These are phyloP conservation scores for Alosa sapidissima DNA, from an alignment of 2,797 vertebrate genomes.

Conservation along the genomic window DNA sequence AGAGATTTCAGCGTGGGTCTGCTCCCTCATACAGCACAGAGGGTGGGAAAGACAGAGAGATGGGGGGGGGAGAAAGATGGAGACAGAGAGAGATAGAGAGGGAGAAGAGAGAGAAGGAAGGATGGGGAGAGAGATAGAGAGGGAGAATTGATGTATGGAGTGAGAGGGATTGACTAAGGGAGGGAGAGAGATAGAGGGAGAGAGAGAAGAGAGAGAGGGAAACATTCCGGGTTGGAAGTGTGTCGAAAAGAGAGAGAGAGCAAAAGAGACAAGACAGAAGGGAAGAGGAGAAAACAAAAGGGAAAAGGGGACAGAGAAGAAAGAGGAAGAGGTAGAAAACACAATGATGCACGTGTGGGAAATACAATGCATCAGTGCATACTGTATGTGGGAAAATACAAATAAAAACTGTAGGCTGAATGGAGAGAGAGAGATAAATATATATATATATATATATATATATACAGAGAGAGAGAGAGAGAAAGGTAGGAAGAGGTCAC, in stretches of 20 bases:
- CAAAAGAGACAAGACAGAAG: background rate
- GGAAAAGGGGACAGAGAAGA: too few relatives aligned
- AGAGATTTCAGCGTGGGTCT: slow-evolving; percentile 19
- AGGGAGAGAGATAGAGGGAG: background rate
- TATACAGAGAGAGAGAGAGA: background rate
- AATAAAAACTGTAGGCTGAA: background rate
- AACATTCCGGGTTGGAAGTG: background rate
- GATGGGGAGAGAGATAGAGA: background rate
- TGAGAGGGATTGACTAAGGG: background rate
- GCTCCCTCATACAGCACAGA: background rate
- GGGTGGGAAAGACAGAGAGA: background rate
- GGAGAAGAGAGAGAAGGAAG: background rate
- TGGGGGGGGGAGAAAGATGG: background rate
- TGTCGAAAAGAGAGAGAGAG: background rate
- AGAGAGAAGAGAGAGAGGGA: background rate
- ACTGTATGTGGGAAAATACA: background rate
- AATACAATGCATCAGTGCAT: too few relatives aligned
- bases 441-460: too few relatives aligned
- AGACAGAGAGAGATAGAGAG: background rate
- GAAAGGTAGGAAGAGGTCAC: background rate
- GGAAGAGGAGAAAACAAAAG: too few relatives aligned
- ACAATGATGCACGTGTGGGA: too few relatives aligned
- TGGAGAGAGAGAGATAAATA: background rate
- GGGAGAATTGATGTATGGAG: background rate
- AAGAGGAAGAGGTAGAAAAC: too few relatives aligned